A percentile compares a stretch with the other conserved stretches of the same genome.
These are phyloP conservation scores for Dreissena polymorpha DNA, from an alignment of 1,140 invertebrate species.

Conservation along the genomic window DNA sequence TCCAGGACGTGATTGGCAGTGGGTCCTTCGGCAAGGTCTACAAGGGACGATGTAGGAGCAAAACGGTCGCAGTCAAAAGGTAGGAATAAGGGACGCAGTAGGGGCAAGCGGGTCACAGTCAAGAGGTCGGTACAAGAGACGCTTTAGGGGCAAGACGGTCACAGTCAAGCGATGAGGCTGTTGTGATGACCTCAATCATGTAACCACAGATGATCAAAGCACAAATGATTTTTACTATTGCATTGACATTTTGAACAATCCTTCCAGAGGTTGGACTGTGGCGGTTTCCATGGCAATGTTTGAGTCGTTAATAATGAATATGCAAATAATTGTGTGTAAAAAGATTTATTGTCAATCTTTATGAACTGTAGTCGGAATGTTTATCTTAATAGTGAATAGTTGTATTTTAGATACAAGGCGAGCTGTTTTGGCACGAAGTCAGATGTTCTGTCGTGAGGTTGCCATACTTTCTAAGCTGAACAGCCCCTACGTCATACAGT, in stretches of 20 bases:
- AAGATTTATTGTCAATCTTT: too few species aligned
- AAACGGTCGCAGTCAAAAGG: conserved; percentile 81
- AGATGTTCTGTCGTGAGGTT: conserved; percentile 82
- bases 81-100: too few species aligned
- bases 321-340: too few species aligned
- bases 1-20: conserved; percentile 80
- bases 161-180: background rate
- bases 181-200: background rate
- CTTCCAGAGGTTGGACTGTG: too few species aligned
- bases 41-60: conserved; percentile 80
- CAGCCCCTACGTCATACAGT: conserved; percentile 81
- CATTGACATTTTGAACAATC: too few species aligned
- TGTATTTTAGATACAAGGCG: conserved; percentile 74
- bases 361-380: too few species aligned
- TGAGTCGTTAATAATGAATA: too few species aligned
- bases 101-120: too few species aligned
- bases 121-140: conserved; percentile 74
- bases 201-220: too few species aligned
- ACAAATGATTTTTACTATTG: too few species aligned
- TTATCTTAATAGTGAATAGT: too few species aligned
- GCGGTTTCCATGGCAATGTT: too few species aligned
- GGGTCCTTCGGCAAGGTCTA: conserved; percentile 82
- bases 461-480: conserved; percentile 80
- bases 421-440: conserved; percentile 81
- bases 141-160: background rate